Evolutionary conservation across 2,888 invertebrate genomes (phyloP).

Genomic region (Metellina segmentata): DNA sequence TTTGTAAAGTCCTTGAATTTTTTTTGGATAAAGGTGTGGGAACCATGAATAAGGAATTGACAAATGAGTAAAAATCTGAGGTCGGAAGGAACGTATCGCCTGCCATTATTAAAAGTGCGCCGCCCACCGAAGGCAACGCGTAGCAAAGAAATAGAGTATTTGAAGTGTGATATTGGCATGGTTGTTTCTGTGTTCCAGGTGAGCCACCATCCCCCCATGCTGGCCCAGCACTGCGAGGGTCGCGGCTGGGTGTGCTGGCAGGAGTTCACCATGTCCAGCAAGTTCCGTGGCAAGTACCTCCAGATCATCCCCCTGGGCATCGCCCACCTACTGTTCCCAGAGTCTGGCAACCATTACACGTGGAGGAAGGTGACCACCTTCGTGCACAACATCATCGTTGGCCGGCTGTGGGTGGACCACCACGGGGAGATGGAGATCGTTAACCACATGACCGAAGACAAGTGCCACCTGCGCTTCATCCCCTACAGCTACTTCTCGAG

Average conservation of each 20-base stretch:
- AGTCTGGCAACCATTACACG: conserved; percentile 88
- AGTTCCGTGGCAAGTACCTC: conserved; percentile 99
- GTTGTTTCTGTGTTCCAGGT: conserved; percentile 84
- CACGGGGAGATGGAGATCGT: conserved; percentile 99
- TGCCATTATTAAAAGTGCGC: too few species aligned
- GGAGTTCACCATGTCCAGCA: conserved; percentile 99
- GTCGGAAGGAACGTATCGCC: too few species aligned
- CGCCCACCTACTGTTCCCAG: conserved; percentile 84
- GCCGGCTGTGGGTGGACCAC: conserved; percentile 99
- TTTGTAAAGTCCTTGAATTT: too few species aligned
- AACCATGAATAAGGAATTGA: too few species aligned
- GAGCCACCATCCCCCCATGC: conserved; percentile 99
- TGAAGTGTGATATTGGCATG: too few species aligned
- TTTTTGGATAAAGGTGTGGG: too few species aligned
- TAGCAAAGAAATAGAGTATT: too few species aligned
- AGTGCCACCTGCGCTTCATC: conserved; percentile 97
- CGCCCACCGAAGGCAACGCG: too few species aligned
- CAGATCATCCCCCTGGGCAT: conserved; percentile 84
- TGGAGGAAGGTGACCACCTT: conserved; percentile 99
- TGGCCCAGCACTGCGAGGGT: conserved; percentile 97
- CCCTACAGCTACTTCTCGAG: conserved; percentile 99
- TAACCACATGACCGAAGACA: conserved; percentile 93
- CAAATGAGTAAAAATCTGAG: too few species aligned
- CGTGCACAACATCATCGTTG: conserved; percentile 98
- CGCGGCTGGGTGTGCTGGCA: conserved; percentile 97